A percentile compares a stretch with the other conserved stretches of the same genome.
Evolutionary conservation across 2,888 invertebrate genomes (phyloP).

Genomic region (Ecdyonurus torrentis): DNA sequence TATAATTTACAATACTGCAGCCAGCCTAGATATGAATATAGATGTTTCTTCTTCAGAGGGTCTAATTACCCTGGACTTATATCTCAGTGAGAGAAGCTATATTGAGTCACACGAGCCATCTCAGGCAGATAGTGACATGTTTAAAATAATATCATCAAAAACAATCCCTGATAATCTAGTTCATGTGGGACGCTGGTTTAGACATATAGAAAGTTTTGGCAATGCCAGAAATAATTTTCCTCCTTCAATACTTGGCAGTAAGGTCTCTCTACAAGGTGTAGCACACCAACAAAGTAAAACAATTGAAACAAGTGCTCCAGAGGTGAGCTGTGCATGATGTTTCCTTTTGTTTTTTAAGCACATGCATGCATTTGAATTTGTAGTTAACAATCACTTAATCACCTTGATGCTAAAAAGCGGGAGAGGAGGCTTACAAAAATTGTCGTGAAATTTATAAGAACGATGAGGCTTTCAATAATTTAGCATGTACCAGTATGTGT

Average conservation of each 20-base stretch:
- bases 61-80: background rate
- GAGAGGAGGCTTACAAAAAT: no score
- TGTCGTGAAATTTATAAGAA: no score
- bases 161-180: background rate
- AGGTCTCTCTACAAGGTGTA: background rate
- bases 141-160: background rate
- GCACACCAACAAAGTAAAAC: background rate
- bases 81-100: constrained; percentile 5
- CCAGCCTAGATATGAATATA: no score
- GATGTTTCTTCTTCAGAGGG: background rate
- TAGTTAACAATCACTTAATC: no score
- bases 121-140: constrained; percentile 6
- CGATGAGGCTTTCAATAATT: no score
- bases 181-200: constrained; percentile 7
- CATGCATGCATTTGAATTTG: no score
- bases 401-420: no score
- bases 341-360: background rate
- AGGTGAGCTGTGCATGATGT: background rate
- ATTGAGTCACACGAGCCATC: constrained; percentile 7
- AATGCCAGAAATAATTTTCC: background rate
- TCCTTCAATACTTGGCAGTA: background rate
- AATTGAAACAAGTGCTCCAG: background rate
- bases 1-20: no score
- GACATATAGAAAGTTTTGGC: constrained; percentile 6
- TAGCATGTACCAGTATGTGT: no score